Evolutionary conservation across 2,888 invertebrate species (phyloP), one percentile per base, ranked within the genome.

Genomic region (Epirrhoe alternata): DNA sequence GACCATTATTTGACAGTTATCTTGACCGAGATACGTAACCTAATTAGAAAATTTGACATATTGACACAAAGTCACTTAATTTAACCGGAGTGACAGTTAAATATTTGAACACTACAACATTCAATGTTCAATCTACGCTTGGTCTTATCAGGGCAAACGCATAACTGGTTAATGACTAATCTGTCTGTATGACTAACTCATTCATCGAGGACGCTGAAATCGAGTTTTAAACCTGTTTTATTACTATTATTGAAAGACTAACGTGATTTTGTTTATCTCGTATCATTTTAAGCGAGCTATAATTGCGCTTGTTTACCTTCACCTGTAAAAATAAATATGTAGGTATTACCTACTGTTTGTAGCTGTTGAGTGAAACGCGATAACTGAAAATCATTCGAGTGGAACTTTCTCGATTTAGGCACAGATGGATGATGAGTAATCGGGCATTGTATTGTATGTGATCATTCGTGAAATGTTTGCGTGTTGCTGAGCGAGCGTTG

Each of bases 391-490:
- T 7, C 38, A 50, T 50, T 59, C 35, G n/a, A 6, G 51, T 59
- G 51, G 51, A 66, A 66, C 33, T 54, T 64, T 62, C 63, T 60
- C 63, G 31, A 67, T 49, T 42, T 58, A 16, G 38, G 45, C 52
- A 47, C 47, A 38, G 12, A 12, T 59, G 55, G 47, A 14, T 16
- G 5, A 47, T 47, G 49, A 42, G 63, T 60, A 64, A 64, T 61
- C 35, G 38, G 50, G 56, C 65, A 69, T 71, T 62, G 64, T 65
- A 69, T 71, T 62, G 64, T 52, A 60, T 58, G 54, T 55, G 74
- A 75, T 77, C 74, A 71, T 73, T 72, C 74, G 77, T 77, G 74
- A 78, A 82, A 81, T 75, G 68, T 71, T 77, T 61, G 79, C 78
- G 75, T 82, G 77, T 70, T 61, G 62, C 71, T 77, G 72, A 72